phyloP scores from a whole-genome alignment of 53 echinoderm and acorn worm genomes.

The Mesocentrotus franciscanus region DNA sequence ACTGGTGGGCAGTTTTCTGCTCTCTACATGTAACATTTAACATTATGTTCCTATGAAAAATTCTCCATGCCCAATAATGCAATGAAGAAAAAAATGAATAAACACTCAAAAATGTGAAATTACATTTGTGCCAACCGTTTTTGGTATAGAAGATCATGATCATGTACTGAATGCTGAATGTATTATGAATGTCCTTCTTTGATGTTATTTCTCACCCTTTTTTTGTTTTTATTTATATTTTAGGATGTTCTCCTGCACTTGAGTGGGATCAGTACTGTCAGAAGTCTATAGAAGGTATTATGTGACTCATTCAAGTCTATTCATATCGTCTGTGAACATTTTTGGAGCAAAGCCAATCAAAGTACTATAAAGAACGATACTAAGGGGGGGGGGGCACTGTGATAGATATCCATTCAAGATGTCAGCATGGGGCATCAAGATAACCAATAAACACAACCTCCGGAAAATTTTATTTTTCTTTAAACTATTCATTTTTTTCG shows the following conservation, averaged over 20 bases:
- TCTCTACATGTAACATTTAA: background rate
- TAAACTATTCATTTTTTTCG: background rate
- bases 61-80: background rate
- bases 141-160: background rate
- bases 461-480: background rate
- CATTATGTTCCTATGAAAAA: background rate
- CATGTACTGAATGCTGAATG: background rate
- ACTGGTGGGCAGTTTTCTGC: background rate
- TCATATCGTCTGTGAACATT: background rate
- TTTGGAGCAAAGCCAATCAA: too few relatives aligned
- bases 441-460: background rate
- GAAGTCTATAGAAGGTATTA: conserved; percentile 43
- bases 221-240: background rate
- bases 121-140: background rate
- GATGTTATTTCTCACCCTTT: background rate
- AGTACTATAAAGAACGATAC: too few relatives aligned
- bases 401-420: background rate
- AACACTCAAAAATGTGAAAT: background rate
- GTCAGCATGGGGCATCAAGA: background rate
- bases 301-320: background rate
- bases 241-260: conserved; percentile 7
- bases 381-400: background rate
- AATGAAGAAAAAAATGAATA: background rate
- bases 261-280: conserved; percentile 56
- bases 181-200: background rate